A percentile compares a stretch with the other conserved stretches of the same genome.
These are phyloP conservation scores for Puntigrus tetrazona DNA, from an alignment of 2,113 vertebrate species.

Conservation along the genomic window DNA sequence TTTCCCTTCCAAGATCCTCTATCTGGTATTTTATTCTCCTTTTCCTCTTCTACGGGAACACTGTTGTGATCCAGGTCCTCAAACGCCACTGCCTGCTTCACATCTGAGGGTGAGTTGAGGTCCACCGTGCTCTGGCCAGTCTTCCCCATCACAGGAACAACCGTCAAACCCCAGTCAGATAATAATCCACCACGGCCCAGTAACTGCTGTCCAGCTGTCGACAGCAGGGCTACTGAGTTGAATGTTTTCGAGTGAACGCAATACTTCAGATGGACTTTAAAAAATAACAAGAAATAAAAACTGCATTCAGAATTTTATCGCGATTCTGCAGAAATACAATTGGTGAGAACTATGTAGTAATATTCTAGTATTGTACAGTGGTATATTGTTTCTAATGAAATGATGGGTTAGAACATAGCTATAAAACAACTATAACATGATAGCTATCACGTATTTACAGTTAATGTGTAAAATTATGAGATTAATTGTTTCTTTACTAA, in stretches of 20 bases:
- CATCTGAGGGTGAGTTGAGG: conserved; percentile 78
- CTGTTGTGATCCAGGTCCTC: conserved; percentile 66
- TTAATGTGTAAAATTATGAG: background rate
- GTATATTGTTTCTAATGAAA: background rate
- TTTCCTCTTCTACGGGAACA: conserved; percentile 52
- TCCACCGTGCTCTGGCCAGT: conserved; percentile 79
- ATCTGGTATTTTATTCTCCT: conserved; percentile 71
- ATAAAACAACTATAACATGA: background rate
- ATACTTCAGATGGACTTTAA: background rate
- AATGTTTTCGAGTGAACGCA: background rate
- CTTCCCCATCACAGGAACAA: conserved; percentile 77
- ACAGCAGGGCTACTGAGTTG: background rate
- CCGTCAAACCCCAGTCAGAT: conserved; percentile 3
- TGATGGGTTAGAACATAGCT: background rate
- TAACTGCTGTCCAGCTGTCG: background rate
- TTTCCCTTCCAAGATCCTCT: conserved; percentile 89
- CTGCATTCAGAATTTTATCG: background rate
- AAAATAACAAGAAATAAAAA: background rate
- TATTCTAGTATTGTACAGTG: background rate
- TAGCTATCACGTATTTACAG: background rate
- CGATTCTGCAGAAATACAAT: background rate
- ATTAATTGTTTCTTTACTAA: no score
- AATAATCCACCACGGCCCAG: conserved; percentile 40
- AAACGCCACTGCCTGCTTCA: conserved; percentile 78
- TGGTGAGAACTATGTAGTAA: background rate